Evolutionary conservation across 2,888 invertebrate species (phyloP), one percentile per base, ranked within the genome.

Genomic region (Drosophila monieri): DNA sequence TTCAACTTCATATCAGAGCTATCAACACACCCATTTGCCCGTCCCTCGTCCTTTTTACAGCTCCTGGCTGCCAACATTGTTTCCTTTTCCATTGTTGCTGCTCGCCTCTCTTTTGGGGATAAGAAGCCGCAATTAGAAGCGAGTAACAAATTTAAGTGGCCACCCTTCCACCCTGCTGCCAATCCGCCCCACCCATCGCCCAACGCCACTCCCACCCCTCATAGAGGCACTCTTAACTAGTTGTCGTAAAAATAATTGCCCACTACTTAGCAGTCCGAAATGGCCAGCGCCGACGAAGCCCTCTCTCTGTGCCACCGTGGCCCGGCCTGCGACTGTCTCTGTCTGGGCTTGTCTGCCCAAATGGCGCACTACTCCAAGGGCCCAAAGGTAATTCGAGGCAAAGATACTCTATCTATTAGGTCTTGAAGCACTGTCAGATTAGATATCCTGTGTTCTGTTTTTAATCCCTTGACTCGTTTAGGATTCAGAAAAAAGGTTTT

Each of bases 231-330:
- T 87, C 88, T 76, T 88, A 88, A 88, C 87, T 86, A 86, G 84
- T 78, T 84, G 84, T 88, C 84, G 84, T 84, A 84, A 84, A 84
- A 84, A 88, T 84, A 88, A 88, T 88, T 84, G 84, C 84, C 88
- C 76, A 88, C 84, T 88, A 88, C 88, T 84, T 84, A 84, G 74
- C 78, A 80, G 81, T 62, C 62, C 44, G 53, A 78, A 85, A 78
- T 80, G 75, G 67, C 68, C 86, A 80, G 70, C 74, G 47, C 56
- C 43, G 46, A 53, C 74, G 35, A 52, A 41, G 56, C 49, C 21
- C 25, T 27, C 35, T 37, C 48, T 47, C 14, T 35, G 41, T 35
- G 27, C 39, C 43, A 39, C 25, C 27, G 5, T 27, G 27, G 27
- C 27, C 27, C 27, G 27, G 27, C 15, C 27, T 18, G 46, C n/a